Conservation (phyloP, 2,797 vertebrate species). For the Channa striata region DNA sequence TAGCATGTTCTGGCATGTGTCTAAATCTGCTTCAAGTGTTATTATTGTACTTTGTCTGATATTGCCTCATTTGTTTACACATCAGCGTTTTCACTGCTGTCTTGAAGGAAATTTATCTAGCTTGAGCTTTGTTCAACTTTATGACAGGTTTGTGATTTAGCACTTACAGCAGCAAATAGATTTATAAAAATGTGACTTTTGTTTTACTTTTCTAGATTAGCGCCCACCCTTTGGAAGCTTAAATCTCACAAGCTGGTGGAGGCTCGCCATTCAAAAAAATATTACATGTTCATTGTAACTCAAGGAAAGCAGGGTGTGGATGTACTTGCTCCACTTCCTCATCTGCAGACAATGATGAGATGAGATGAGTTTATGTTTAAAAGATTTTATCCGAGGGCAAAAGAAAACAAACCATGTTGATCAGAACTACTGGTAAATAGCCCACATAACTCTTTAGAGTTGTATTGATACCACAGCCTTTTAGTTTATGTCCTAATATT, state of each 20-base stretch:
- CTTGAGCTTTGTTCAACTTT: conserved; percentile 17
- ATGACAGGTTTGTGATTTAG: not conserved
- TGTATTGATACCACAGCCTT: not conserved
- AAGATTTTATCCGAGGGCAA: conserved; percentile 15
- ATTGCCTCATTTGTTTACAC: not conserved
- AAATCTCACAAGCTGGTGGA: not conserved
- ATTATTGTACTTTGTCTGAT: not conserved
- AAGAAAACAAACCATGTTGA: conserved; percentile 9
- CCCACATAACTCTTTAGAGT: not conserved
- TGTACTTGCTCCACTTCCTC: conserved; percentile 40
- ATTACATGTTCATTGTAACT: conserved; percentile 18
- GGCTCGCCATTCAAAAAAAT: conserved; percentile 9
- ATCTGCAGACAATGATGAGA: conserved; percentile 26
- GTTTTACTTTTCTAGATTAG: conserved; percentile 5
- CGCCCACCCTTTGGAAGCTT: not conserved
- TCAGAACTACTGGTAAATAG: conserved; percentile 5
- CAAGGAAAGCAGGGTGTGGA: not conserved
- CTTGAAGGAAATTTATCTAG: not conserved
- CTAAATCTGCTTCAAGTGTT: not conserved
- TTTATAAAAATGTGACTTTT: not conserved
- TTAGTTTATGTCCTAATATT: not conserved
- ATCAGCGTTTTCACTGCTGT: not conserved
- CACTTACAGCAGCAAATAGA: not conserved
- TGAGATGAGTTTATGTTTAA: conserved; percentile 7
- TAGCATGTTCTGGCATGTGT: conserved; percentile 16